Base-by-base conservation (phyloP, 2,797 vertebrate species). In the Zenarchopterus dispar region DNA sequence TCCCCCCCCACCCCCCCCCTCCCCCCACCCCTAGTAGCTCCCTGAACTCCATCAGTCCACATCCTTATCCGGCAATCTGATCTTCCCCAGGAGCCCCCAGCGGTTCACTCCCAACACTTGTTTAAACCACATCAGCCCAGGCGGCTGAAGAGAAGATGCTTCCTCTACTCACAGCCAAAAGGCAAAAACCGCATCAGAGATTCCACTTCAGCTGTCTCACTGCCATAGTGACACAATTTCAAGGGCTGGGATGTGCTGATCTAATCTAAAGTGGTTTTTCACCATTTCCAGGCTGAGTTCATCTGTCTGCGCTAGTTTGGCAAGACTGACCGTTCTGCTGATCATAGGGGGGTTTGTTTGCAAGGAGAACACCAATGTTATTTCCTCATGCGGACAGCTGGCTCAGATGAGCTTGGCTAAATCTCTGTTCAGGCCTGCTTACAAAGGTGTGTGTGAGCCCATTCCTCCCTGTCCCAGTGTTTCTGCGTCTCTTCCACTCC, bases 91-190 rank as follows among this genome's bases (percentile, higher is more conserved):
- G 80, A 88, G 82, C 84, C 81, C 74, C 78, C 73, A 56, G 76
- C 47, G 71, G 80, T 87, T 87, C 80, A 75, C 81, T 84, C 77
- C 76, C 89, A 80, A 91, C 88, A 90, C 91, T 90, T 89, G 77
- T 90, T 86, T 84, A 81, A 91, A 92, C 88, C 90, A 84, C 90
- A 91, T 90, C 88, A 82, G 80, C 72, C 75, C 73, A 71, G 80
- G 81, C 72, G 47, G 75, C 73, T 69, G 70, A 59, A 82, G 70
- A 80, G 77, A 82, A 77, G 82, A 92, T 83, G 87, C 86, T 87
- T 89, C 78, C 87, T 87, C 64, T 51, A 24, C 88, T 84, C 72
- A 70, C 55, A 68, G 82, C 82, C 75, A 73, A 83, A 69, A 62
- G 68, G 63, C 36, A 39, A 39, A 80, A 85, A 87, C 84, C 82